These are phyloP conservation scores for Limnephilus auricula DNA, from an alignment of 2,888 invertebrate species.

Conservation along the genomic window DNA sequence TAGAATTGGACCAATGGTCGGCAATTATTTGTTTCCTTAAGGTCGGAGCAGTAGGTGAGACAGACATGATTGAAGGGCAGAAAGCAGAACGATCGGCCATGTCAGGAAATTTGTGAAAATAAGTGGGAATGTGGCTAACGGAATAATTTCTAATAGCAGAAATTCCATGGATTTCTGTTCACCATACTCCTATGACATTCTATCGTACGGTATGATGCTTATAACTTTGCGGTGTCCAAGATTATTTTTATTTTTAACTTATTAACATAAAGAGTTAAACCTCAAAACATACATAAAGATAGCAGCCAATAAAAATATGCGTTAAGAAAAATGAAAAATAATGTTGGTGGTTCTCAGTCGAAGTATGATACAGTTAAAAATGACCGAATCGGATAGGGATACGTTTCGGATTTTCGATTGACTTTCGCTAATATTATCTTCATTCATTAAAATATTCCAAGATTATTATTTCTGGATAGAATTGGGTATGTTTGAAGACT, in stretches of 20 bases:
- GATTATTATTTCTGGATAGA: background rate
- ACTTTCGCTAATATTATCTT: too few relatives aligned
- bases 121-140: background rate
- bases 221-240: background rate
- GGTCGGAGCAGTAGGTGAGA: background rate
- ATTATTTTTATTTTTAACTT: too few relatives aligned
- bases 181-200: background rate
- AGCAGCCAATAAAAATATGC: too few relatives aligned
- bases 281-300: too few relatives aligned
- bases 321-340: too few relatives aligned
- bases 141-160: background rate
- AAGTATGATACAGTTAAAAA: too few relatives aligned
- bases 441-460: too few relatives aligned
- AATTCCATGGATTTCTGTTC: background rate
- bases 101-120: background rate
- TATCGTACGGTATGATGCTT: background rate
- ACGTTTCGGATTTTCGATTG: too few relatives aligned
- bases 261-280: too few relatives aligned
- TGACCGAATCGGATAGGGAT: too few relatives aligned
- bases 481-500: background rate
- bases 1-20: slow-evolving; percentile 30
- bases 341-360: too few relatives aligned
- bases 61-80: background rate
- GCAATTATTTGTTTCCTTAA: slow-evolving; percentile 37
- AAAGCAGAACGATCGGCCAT: background rate